phyloP scores from a whole-genome alignment of 2,888 invertebrate species.

The Himalopsyche japonica region DNA sequence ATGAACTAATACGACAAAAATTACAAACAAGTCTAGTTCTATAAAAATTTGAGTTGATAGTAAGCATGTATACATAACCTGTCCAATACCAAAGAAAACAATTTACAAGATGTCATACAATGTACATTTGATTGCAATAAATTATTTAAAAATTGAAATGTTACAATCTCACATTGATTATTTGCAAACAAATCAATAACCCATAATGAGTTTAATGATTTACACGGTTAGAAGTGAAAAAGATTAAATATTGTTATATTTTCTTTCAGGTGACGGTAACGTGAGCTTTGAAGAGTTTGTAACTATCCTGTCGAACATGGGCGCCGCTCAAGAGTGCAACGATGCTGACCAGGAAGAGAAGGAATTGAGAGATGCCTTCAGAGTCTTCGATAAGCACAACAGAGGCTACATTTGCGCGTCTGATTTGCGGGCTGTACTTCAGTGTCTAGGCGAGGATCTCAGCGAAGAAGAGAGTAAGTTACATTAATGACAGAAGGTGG shows the following conservation, averaged over 20 bases:
- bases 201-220: no score
- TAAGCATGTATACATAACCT: no score
- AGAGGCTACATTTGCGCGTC: conserved; percentile 91
- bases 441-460: conserved; percentile 85
- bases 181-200: no score
- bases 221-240: no score
- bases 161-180: no score
- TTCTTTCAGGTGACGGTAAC: conserved; percentile 73
- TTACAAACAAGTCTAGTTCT: no score
- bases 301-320: conserved; percentile 70
- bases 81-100: no score
- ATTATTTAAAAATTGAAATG: no score
- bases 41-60: no score
- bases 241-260: neutral
- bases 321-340: conserved; percentile 61
- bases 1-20: no score
- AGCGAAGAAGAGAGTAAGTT: conserved; percentile 86
- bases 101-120: no score
- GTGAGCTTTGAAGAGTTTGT: conserved; percentile 90
- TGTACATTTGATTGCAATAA: no score
- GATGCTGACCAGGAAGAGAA: conserved; percentile 80
- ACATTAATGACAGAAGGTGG: neutral
- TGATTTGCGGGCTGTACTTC: conserved; percentile 82
- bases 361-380: conserved; percentile 81
- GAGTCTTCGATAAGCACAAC: conserved; percentile 90